phyloP scores from a whole-genome alignment of 2,797 vertebrate species.

The Microhierax caerulescens region DNA sequence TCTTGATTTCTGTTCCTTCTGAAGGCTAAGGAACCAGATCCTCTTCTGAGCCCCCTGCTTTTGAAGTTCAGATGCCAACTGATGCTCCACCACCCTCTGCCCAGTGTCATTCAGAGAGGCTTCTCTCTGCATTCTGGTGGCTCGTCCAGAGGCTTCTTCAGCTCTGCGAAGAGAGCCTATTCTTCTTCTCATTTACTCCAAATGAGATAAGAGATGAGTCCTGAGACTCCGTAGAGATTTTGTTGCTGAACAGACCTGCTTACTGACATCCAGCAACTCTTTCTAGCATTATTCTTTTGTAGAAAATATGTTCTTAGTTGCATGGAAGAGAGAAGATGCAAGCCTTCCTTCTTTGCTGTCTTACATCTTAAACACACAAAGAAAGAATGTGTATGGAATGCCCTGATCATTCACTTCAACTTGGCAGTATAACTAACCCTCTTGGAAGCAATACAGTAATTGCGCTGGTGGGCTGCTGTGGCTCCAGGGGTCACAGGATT shows the following conservation, averaged over 20 bases:
- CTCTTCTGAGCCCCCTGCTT: neutral
- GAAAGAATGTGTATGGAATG: neutral
- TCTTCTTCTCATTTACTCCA: neutral
- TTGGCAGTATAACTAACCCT: neutral
- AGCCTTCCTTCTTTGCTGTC: neutral
- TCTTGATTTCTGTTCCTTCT: neutral
- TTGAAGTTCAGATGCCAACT: neutral
- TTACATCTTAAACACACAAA: neutral
- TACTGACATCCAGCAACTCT: neutral
- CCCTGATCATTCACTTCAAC: neutral
- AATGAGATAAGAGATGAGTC: neutral
- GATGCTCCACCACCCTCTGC: neutral
- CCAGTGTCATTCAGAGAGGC: neutral
- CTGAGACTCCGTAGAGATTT: neutral
- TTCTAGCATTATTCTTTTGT: neutral
- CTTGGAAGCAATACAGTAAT: neutral
- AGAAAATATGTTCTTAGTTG: neutral
- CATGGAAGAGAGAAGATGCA: neutral
- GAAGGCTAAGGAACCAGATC: neutral
- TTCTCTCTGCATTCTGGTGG: neutral
- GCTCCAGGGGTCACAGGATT: neutral
- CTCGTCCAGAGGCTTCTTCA: neutral
- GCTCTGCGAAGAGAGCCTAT: neutral
- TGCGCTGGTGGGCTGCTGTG: neutral
- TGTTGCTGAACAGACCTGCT: neutral